phyloP scores from a whole-genome alignment of 2,888 invertebrate species.

The Pimpla rufipes region DNA sequence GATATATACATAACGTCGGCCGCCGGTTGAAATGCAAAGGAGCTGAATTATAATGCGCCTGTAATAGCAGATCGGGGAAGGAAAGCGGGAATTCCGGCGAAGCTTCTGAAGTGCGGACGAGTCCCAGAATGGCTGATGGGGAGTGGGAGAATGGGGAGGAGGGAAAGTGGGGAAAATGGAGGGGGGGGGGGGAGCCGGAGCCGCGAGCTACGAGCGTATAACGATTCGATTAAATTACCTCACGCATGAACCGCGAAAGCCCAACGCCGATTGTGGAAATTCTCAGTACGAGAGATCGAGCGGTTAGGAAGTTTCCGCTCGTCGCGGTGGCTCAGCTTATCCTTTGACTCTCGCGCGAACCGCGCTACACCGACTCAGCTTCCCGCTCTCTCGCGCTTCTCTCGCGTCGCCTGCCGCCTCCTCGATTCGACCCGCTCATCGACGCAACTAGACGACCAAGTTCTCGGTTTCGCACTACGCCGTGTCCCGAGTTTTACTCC shows the following conservation, averaged over 20 bases:
- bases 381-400: constrained; percentile 14
- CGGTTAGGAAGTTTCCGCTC: constrained; percentile 59
- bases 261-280: constrained; percentile 51
- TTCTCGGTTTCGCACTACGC: constrained; percentile 27
- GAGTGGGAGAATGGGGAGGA: not conserved
- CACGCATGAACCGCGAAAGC: constrained; percentile 60
- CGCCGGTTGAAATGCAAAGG: constrained; percentile 25
- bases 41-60: constrained; percentile 37
- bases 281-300: constrained; percentile 51
- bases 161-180: not conserved
- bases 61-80: not conserved
- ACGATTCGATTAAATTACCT: constrained; percentile 65
- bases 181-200: constrained; percentile 7
- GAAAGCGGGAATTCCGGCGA: constrained; percentile 32
- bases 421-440: constrained; percentile 8
- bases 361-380: constrained; percentile 22
- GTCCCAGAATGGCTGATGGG: not conserved
- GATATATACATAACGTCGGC: constrained; percentile 15
- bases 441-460: constrained; percentile 34
- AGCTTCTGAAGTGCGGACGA: constrained; percentile 14
- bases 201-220: constrained; percentile 8
- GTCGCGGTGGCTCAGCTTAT: constrained; percentile 22
- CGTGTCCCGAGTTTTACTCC: constrained; percentile 21
- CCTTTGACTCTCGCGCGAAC: constrained; percentile 55
- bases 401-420: constrained; percentile 40